Evolutionary conservation across 2,113 vertebrate species (phyloP).

Genomic region (Equus przewalskii): DNA sequence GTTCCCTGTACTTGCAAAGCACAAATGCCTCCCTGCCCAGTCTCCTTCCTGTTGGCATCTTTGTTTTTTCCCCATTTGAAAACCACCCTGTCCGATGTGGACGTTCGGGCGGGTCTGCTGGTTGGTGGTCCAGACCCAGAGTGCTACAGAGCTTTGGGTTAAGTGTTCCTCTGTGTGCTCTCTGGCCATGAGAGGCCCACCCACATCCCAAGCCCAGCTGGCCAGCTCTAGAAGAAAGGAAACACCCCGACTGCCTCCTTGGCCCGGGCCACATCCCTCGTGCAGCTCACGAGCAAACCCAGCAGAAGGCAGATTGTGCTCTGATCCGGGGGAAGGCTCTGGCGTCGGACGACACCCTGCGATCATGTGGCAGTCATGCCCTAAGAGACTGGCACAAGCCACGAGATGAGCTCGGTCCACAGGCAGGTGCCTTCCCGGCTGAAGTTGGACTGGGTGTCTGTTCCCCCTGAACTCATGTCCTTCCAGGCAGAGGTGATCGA

Average conservation of each 20-base stretch:
- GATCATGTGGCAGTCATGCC: background rate
- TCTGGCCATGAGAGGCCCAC: background rate
- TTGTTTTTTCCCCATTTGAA: background rate
- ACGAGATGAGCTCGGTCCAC: accelerated
- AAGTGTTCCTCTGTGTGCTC: background rate
- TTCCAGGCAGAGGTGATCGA: background rate
- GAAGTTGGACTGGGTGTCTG: background rate
- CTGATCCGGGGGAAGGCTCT: background rate
- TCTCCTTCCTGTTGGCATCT: background rate
- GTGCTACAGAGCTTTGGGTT: background rate
- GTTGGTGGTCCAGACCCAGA: background rate
- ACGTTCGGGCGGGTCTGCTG: background rate
- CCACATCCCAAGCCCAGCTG: background rate
- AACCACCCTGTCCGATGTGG: background rate
- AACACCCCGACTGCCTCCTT: background rate
- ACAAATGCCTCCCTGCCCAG: background rate
- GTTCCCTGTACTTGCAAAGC: background rate
- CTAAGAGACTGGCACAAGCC: background rate
- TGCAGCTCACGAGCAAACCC: background rate
- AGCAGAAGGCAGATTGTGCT: background rate
- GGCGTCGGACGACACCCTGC: accelerated
- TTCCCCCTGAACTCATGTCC: background rate
- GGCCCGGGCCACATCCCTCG: background rate
- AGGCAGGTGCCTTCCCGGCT: background rate
- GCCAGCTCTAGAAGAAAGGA: background rate